Base-by-base conservation (phyloP, 2,888 invertebrate genomes). In the Cantharis rustica region DNA sequence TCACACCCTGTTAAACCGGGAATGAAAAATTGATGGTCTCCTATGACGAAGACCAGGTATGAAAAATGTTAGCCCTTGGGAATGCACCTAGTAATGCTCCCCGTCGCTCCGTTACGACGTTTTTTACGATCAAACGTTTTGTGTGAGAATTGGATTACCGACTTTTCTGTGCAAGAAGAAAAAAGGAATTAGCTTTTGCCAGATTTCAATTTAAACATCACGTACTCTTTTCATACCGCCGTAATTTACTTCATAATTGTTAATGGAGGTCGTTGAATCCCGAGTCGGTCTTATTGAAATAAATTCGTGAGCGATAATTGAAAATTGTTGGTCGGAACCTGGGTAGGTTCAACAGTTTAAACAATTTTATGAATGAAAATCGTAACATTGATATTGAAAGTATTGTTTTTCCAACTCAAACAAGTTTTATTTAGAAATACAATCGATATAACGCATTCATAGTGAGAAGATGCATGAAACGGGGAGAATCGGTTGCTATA, bases 401-500 rank as follows among this genome's bases (percentile, higher is more conserved):
- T 15, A 68, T 23, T 23, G 26, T 68, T 23, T 68, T 68, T 62
- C 20, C 16, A 63, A 71, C 26, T 63, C 62, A 62, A 62, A 69
- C 62, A 75, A 62, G 66, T 70, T 70, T 61, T 64, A 71, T 77
- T 74, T 75, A 75, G 77, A 75, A 76, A 74, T 73, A 69, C 71
- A 71, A 79, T 79, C 79, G 78, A 79, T 79, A 79, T 78, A 79
- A 78, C 79, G 79, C 79, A 79, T 78, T 79, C 75, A 66, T 69
- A 47, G 69, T 64, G 76, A 75, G 69, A 61, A 73, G 79, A 75
- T 79, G 79, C 77, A 79, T 69, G 75, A 68, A 74, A 77, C 77
- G 79, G 79, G 79, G 81, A 81, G 81, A 80, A 79, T 75, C 83
- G 83, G 83, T 83, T 82, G 84, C 84, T 83, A 84, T 80, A 81